Evolutionary conservation across 2,888 invertebrate genomes (phyloP).

Genomic region (Odontocolon sp.): DNA sequence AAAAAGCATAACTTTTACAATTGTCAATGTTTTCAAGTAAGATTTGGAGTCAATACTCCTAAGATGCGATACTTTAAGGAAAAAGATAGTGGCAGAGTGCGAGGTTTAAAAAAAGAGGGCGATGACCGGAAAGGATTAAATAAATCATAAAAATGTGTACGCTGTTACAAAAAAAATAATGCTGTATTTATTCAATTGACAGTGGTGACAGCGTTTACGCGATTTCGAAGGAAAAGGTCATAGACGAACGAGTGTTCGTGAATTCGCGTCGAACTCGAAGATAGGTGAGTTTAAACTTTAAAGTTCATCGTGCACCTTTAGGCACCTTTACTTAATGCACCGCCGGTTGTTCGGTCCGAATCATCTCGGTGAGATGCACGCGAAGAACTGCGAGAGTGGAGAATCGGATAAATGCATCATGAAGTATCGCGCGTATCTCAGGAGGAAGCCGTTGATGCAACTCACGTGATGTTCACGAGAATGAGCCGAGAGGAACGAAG

Average conservation of each 20-base stretch:
- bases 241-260: constrained; percentile 14
- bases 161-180: not conserved
- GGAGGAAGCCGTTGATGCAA: not conserved
- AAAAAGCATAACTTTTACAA: too few species aligned
- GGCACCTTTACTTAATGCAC: constrained; percentile 12
- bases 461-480: constrained; percentile 27
- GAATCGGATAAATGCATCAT: constrained; percentile 18
- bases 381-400: not conserved
- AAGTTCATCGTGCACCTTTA: constrained; percentile 45
- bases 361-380: constrained; percentile 1
- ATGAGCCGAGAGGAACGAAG: not conserved
- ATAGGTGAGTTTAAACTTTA: constrained; percentile 47
- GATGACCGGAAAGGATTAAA: too few species aligned
- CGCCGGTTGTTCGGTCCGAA: not conserved
- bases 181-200: constrained; percentile 10
- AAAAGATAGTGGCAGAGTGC: too few species aligned
- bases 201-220: constrained; percentile 20
- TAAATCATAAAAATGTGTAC: too few species aligned
- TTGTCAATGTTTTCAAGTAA: too few species aligned
- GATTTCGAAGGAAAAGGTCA: constrained; percentile 47
- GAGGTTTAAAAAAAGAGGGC: too few species aligned
- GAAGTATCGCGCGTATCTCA: not conserved
- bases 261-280: constrained; percentile 37
- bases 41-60: too few species aligned
- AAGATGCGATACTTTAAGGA: too few species aligned